phyloP scores from a whole-genome alignment of 2,797 vertebrate species.

The Nasua narica region DNA sequence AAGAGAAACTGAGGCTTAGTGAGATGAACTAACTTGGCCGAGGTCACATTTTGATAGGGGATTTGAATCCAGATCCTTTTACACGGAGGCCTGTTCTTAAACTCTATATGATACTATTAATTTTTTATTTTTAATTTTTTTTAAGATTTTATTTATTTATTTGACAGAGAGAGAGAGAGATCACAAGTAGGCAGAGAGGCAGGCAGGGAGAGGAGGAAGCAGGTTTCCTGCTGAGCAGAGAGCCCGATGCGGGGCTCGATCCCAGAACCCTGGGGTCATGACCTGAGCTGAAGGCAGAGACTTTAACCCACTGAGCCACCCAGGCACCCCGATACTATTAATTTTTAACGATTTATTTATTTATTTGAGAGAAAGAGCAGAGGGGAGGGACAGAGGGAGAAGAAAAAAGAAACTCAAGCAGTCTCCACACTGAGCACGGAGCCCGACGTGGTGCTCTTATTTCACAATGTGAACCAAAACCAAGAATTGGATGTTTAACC shows the following conservation, averaged over 20 bases:
- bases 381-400: not conserved
- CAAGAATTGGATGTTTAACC: not conserved
- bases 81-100: not conserved
- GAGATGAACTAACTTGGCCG: not conserved
- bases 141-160: not conserved
- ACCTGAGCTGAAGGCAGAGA: no score
- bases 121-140: not conserved
- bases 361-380: not conserved
- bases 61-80: not conserved
- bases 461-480: not conserved
- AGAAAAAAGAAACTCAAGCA: not conserved
- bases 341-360: not conserved
- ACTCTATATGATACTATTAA: not conserved
- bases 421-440: not conserved
- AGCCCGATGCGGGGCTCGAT: no score
- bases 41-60: not conserved
- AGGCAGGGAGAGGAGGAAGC: no score
- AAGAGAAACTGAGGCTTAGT: not conserved
- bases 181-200: no score
- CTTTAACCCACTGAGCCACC: no score
- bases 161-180: no score
- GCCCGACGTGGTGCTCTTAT: rapidly evolving
- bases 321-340: no score
- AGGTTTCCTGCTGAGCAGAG: no score
- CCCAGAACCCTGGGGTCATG: no score